Evolutionary conservation across 2,888 invertebrate species (phyloP).

Genomic region (Aromia moschata): DNA sequence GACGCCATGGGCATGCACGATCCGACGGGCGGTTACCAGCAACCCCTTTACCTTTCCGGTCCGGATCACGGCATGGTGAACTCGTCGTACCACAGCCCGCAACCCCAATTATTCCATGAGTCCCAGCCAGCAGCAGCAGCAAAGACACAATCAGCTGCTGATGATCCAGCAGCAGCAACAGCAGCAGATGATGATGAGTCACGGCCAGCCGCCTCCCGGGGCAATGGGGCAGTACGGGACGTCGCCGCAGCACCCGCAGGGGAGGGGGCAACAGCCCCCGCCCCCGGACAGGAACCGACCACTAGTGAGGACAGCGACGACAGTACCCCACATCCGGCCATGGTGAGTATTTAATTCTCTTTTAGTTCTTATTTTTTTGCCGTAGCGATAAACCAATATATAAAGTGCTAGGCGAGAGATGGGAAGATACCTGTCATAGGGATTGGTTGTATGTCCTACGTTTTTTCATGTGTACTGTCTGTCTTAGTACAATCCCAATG

Average conservation of each 20-base stretch:
- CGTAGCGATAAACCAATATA: no score
- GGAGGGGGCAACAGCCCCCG: constrained; percentile 71
- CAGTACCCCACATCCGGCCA: constrained; percentile 75
- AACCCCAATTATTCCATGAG: constrained; percentile 58
- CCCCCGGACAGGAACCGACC: constrained; percentile 69
- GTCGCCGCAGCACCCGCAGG: constrained; percentile 68
- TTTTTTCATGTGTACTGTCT: no score
- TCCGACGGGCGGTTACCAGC: constrained; percentile 70
- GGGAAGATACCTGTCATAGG: no score
- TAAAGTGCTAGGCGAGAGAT: no score
- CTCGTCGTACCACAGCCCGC: constrained; percentile 60
- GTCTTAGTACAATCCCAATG: no score
- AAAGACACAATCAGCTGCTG: constrained; percentile 58
- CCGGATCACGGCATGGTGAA: constrained; percentile 61
- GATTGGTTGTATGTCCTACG: no score
- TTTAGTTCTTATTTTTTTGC: no score
- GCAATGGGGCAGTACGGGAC: constrained; percentile 61
- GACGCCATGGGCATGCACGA: constrained; percentile 63
- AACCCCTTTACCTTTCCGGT: constrained; percentile 72
- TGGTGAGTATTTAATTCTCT: no score
- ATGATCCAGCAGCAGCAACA: constrained; percentile 59
- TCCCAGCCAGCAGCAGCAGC: constrained; percentile 53
- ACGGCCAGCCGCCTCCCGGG: constrained; percentile 62
- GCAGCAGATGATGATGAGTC: constrained; percentile 62
- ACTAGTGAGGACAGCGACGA: constrained; percentile 91